Base-by-base conservation (phyloP, 2,888 invertebrate genomes). In the Chymomyza amoena region DNA sequence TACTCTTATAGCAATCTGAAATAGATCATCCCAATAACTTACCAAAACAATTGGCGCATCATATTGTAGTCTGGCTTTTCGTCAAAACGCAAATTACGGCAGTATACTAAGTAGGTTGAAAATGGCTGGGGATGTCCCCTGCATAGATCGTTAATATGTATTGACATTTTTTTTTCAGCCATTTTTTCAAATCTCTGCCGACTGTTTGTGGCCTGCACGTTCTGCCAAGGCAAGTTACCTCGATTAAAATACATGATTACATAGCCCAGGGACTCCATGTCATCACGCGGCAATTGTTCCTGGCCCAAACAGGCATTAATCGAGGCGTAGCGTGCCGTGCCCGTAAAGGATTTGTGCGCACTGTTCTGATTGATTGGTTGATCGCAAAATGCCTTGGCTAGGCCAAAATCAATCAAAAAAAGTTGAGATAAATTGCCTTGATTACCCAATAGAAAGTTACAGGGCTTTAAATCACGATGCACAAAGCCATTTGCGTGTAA, bases 281-380 rank as follows among this genome's bases (percentile, higher is more conserved):
- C 99, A 93, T 99, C 99, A 81, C 99, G 95, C 81, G 99, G 96
- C 89, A 98, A 98, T 92, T 99, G 99, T 93, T 99, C 99, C 92
- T 99, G 99, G 87, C 99, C 99, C 90, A 99, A 94, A 93, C 99
- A 99, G 80, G 99, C 99, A 93, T 99, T 99, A 91, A 99, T 99
- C 78, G 98, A 98, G 79, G 99, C 99, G 93, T 99, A 99, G 90
- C 99, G 95, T 64, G 98, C 98, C 59, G 98, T 98, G 78, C 97
- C 97, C 65, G 97, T 98, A 84, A 98, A 93, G 25, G 25, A 25
- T 25, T 25, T 25, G 25, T 0, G 93, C 98, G 99, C 93, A 32
- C 99, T 99, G 92, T 98, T 98, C 93, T 99, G 98, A 90, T 98
- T 10, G 95, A 92, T 94, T 73, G 98, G 95, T 84, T 96, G 95